These are phyloP conservation scores for Florisuga fusca DNA, from an alignment of 2,797 vertebrate genomes.

Conservation along the genomic window DNA sequence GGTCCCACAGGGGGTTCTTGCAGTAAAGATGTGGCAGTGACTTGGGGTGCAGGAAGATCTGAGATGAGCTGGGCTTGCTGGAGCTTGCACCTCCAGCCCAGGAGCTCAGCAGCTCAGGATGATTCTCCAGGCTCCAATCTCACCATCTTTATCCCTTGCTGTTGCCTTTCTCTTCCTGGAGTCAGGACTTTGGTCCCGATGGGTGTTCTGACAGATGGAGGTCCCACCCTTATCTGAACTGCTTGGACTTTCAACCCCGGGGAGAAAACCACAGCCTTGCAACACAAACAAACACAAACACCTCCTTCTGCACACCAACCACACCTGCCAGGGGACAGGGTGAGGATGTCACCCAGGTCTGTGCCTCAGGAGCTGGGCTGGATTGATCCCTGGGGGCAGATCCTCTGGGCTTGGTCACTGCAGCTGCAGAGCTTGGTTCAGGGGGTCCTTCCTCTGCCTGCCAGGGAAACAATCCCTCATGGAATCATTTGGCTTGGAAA, in stretches of 20 bases:
- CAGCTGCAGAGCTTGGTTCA: accelerated
- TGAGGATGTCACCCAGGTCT: accelerated
- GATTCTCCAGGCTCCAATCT: background rate
- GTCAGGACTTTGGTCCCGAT: background rate
- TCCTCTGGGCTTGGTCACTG: accelerated
- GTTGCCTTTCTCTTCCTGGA: background rate
- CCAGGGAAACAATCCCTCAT: background rate
- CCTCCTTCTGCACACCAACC: background rate
- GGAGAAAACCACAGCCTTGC: background rate
- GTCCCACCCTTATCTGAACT: background rate
- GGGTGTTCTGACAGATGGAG: background rate
- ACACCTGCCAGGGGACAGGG: no score
- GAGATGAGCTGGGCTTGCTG: no score
- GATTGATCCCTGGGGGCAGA: background rate
- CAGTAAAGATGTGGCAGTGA: no score
- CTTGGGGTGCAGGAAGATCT: no score
- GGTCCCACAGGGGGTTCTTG: no score
- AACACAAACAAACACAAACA: background rate
- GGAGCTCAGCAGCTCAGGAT: background rate
- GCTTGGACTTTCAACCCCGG: constrained; percentile 4
- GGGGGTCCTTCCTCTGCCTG: background rate
- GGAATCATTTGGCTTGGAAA: no score
- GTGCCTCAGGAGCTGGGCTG: background rate
- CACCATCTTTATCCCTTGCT: background rate
- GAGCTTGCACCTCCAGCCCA: no score